phyloP scores from a whole-genome alignment of 2,797 vertebrate genomes.

The Rhincodon typus region DNA sequence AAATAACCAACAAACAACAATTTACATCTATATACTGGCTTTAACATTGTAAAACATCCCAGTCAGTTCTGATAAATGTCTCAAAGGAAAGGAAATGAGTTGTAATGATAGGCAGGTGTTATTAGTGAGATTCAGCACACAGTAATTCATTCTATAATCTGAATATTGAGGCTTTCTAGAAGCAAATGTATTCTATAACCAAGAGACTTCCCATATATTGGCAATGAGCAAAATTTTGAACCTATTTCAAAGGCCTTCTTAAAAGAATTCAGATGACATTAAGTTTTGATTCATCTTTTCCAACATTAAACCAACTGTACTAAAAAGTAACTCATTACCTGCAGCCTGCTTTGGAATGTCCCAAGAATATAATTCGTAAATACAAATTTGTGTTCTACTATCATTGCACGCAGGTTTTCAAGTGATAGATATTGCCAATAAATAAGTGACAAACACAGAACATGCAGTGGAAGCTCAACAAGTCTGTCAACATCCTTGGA shows the following conservation, averaged over 20 bases:
- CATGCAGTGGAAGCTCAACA: too few relatives aligned
- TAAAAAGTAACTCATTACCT: not conserved
- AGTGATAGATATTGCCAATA: not conserved
- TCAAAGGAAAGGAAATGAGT: not conserved
- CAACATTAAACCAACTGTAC: not conserved
- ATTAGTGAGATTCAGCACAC: not conserved
- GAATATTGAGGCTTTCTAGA: not conserved
- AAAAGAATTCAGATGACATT: not conserved
- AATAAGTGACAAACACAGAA: too few relatives aligned
- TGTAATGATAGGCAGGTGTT: not conserved
- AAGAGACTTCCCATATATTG: not conserved
- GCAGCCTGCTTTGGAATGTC: not conserved
- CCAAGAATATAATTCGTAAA: not conserved
- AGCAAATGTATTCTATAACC: not conserved
- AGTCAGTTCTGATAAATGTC: not conserved
- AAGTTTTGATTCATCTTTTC: not conserved
- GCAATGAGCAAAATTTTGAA: not conserved
- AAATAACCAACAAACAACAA: not conserved
- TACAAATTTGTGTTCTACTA: not conserved
- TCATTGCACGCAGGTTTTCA: not conserved
- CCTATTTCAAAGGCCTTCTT: not conserved
- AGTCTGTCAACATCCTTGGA: too few relatives aligned
- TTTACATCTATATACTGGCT: not conserved
- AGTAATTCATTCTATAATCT: not conserved
- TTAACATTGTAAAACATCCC: not conserved